A percentile compares a stretch with the other conserved stretches of the same genome.
phyloP scores from a whole-genome alignment of 37 sponge, comb jelly and placozoan genomes.

The Crambe crambe region DNA sequence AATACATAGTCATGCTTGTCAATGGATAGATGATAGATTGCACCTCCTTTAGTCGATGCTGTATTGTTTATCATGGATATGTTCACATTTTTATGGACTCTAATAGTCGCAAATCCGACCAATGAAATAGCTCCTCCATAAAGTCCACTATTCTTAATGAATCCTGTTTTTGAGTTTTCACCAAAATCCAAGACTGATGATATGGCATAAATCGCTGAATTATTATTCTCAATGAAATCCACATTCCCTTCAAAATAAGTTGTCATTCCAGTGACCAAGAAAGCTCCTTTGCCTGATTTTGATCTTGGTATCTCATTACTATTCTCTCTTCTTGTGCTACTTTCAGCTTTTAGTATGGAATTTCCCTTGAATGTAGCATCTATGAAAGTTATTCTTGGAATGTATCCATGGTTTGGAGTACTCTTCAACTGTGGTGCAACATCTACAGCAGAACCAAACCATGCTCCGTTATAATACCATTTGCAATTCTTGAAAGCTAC shows the following conservation, averaged over 20 bases:
- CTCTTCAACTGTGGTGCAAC: too few species aligned
- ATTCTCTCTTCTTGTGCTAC: too few species aligned
- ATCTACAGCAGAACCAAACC: too few species aligned
- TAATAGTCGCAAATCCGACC: not conserved
- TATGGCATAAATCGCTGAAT: not conserved
- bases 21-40: constrained; percentile 5
- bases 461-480: too few species aligned
- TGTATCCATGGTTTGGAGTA: too few species aligned
- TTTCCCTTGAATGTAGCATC: too few species aligned
- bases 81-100: not conserved
- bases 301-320: too few species aligned
- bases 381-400: too few species aligned
- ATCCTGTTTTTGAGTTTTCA: not conserved
- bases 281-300: too few species aligned
- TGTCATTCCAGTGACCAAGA: too few species aligned
- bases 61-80: constrained; percentile 3
- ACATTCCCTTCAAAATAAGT: constrained; percentile 1
- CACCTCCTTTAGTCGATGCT: constrained; percentile 15
- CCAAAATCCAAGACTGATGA: not conserved
- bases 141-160: constrained; percentile 8
- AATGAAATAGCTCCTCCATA: constrained; percentile 25
- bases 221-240: not conserved
- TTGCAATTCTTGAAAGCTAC: too few species aligned
- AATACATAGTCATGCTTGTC: not conserved
- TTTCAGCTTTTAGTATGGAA: too few species aligned